A percentile compares a stretch with the other conserved stretches of the same genome.
These are phyloP conservation scores for Ceratina japonica DNA, from an alignment of 1,140 invertebrate species.

Conservation along the genomic window DNA sequence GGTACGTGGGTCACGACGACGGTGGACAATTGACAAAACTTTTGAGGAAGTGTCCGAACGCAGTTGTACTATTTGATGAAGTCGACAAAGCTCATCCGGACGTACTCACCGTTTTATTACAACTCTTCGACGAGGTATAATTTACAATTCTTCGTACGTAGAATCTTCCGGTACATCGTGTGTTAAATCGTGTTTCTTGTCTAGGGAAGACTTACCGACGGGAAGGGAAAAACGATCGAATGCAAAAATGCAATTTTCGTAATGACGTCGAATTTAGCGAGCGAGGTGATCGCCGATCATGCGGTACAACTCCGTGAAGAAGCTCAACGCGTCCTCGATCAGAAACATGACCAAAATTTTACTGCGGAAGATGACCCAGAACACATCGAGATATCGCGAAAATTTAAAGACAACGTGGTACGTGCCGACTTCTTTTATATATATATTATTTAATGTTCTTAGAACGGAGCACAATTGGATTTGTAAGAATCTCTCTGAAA, in stretches of 20 bases:
- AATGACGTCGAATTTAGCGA: conserved; percentile 97
- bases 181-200: too few species aligned
- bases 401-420: conserved; percentile 85
- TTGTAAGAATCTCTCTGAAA: background rate
- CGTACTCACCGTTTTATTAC: conserved; percentile 93
- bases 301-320: conserved; percentile 90
- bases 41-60: conserved; percentile 88
- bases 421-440: background rate
- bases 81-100: conserved; percentile 98
- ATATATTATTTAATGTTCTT: background rate
- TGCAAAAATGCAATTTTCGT: conserved; percentile 97
- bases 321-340: conserved; percentile 81
- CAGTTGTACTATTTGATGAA: conserved; percentile 97
- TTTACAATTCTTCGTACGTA: too few species aligned
- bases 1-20: conserved; percentile 91
- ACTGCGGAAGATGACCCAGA: conserved; percentile 80
- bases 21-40: conserved; percentile 95
- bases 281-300: conserved; percentile 94
- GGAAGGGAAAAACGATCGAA: conserved; percentile 94
- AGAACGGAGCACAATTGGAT: background rate
- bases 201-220: conserved; percentile 93
- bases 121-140: conserved; percentile 94
- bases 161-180: too few species aligned
- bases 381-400: conserved; percentile 88
- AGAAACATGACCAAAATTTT: conserved; percentile 71